Evolutionary conservation across 2,888 invertebrate species (phyloP).

Genomic region (Malachius bipustulatus): DNA sequence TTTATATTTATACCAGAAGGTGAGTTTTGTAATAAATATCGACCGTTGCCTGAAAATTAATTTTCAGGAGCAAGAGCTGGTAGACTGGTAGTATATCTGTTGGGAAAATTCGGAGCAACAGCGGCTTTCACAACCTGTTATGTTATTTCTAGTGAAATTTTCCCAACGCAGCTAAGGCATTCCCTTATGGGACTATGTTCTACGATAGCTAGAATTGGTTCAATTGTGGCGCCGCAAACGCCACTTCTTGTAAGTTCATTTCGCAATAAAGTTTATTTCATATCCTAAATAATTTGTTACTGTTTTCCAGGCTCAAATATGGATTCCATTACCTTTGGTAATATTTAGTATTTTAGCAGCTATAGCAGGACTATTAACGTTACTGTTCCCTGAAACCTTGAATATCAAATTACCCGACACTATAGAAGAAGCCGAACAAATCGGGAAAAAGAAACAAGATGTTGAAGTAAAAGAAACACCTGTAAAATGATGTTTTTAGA

Average conservation of each 20-base stretch:
- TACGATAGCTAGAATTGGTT: constrained; percentile 52
- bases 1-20: constrained; percentile 47
- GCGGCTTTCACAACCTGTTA: constrained; percentile 53
- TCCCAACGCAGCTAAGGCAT: constrained; percentile 52
- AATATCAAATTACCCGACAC: constrained; percentile 56
- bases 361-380: constrained; percentile 47
- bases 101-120: constrained; percentile 54
- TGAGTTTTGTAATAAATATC: too few relatives aligned
- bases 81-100: constrained; percentile 43
- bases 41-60: too few relatives aligned
- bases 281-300: background rate
- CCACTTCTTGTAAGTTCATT: constrained; percentile 48
- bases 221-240: constrained; percentile 54
- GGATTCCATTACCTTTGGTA: constrained; percentile 46
- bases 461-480: too few relatives aligned
- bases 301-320: constrained; percentile 29
- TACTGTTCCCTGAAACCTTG: constrained; percentile 58
- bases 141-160: constrained; percentile 55
- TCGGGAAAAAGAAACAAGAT: constrained; percentile 25
- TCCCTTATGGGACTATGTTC: constrained; percentile 51
- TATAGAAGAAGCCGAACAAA: constrained; percentile 52
- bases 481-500: too few relatives aligned
- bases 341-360: constrained; percentile 51
- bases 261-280: too few relatives aligned
- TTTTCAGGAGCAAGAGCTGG: constrained; percentile 41